Conservation (phyloP, 23 tunicate genomes). For the Halocynthia roretzi region DNA sequence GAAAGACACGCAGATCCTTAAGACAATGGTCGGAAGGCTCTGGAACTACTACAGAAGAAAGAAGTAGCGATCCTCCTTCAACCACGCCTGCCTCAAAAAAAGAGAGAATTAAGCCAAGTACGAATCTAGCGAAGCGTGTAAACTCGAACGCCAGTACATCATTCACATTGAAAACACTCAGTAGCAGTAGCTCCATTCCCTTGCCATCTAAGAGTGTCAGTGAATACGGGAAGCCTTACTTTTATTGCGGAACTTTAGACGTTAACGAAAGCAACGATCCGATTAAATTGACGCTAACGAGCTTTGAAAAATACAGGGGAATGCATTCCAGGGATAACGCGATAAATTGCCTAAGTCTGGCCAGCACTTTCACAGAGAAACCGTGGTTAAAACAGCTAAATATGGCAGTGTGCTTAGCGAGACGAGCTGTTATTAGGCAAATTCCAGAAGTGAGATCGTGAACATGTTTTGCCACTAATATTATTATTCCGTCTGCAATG, state of each 20-base stretch:
- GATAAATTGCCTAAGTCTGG: slow-evolving; percentile 54
- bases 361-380: slow-evolving; percentile 69
- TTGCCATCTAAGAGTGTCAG: slow-evolving; percentile 56
- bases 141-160: background rate
- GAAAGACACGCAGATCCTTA: background rate
- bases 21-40: background rate
- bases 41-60: background rate
- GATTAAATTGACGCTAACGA: slow-evolving; percentile 39
- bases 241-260: slow-evolving; percentile 63
- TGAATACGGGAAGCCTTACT: slow-evolving; percentile 50
- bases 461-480: too few species aligned
- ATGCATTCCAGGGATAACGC: slow-evolving; percentile 60
- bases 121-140: too few species aligned
- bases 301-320: slow-evolving; percentile 63
- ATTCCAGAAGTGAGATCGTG: too few species aligned
- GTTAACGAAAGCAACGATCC: slow-evolving; percentile 23
- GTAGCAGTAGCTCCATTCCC: slow-evolving; percentile 31
- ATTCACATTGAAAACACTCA: background rate
- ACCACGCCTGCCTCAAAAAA: too few species aligned
- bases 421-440: slow-evolving; percentile 42
- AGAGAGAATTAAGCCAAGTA: too few species aligned
- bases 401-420: slow-evolving; percentile 63
- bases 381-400: slow-evolving; percentile 76
- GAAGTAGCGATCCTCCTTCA: too few species aligned
- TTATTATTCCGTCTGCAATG: too few species aligned